A percentile compares a stretch with the other conserved stretches of the same genome.
Conservation (phyloP, 2,888 invertebrate genomes). For the Dasypogon diadema region DNA sequence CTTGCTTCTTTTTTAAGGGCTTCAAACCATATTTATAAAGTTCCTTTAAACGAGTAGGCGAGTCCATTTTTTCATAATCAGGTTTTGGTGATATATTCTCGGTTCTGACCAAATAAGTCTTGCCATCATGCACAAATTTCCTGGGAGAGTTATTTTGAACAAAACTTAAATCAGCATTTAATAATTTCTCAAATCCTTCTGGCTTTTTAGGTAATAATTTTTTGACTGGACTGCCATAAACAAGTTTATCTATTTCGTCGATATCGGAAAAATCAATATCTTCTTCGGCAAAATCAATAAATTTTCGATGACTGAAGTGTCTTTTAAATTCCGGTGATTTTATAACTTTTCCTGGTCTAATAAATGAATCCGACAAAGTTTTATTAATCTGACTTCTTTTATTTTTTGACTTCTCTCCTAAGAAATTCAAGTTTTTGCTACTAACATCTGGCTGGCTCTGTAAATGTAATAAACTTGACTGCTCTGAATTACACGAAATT, state of each 20-base stretch:
- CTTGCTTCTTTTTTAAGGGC: conserved; percentile 75
- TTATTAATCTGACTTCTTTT: no score
- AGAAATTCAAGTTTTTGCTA: no score
- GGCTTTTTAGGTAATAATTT: conserved; percentile 57
- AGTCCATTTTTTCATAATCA: conserved; percentile 72
- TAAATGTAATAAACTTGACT: neutral
- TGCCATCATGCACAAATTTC: conserved; percentile 59
- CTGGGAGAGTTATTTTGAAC: neutral
- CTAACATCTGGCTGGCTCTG: no score
- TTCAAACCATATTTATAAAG: conserved; percentile 77
- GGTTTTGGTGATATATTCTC: conserved; percentile 72
- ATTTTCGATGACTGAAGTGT: conserved; percentile 57
- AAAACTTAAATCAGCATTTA: conserved; percentile 60
- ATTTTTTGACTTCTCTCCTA: no score
- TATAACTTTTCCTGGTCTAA: conserved; percentile 47
- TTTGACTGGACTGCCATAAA: conserved; percentile 58
- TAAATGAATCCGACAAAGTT: conserved; percentile 62
- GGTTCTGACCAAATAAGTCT: conserved; percentile 68
- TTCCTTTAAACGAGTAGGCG: conserved; percentile 72
- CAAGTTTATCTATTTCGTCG: conserved; percentile 65
- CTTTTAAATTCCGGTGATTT: conserved; percentile 56
- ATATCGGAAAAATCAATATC: conserved; percentile 58
- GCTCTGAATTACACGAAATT: no score
- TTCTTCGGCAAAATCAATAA: conserved; percentile 58
- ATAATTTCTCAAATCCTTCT: conserved; percentile 62